Conservation (phyloP, 2,888 invertebrate species). For the Erpobdella octoculata region DNA sequence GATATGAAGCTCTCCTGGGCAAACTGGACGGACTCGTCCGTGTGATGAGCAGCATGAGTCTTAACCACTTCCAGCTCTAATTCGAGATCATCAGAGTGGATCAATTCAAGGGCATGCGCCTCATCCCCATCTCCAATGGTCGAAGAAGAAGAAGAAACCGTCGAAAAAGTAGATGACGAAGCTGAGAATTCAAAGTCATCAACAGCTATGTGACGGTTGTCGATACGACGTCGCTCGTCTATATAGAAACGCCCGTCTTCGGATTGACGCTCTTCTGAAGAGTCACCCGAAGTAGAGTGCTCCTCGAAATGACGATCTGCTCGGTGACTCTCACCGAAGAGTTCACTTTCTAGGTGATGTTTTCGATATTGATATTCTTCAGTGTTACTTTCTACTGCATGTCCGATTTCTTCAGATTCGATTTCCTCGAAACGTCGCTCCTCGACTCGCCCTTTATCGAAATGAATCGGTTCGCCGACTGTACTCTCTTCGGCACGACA, state of each 20-base stretch:
- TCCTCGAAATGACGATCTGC: too few relatives aligned
- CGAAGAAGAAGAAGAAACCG: constrained; percentile 1
- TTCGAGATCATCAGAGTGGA: constrained; percentile 23
- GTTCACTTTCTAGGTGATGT: background rate
- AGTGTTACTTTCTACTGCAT: background rate
- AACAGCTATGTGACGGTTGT: constrained; percentile 4
- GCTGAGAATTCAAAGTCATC: constrained; percentile 14
- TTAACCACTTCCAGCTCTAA: constrained; percentile 29
- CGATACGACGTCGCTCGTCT: background rate
- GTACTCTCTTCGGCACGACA: background rate
- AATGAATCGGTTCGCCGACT: background rate
- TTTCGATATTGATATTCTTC: background rate
- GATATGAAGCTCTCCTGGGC: constrained; percentile 29
- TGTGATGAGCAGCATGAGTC: constrained; percentile 24
- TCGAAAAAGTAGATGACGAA: constrained; percentile 6
- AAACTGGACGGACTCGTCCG: constrained; percentile 24
- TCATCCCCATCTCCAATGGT: constrained; percentile 8
- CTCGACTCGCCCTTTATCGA: background rate
- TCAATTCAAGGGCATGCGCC: constrained; percentile 14
- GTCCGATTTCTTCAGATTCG: background rate
- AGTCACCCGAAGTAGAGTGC: background rate
- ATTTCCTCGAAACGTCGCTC: background rate
- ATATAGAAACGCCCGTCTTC: background rate
- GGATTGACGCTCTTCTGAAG: background rate
- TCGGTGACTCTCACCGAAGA: background rate